Conservation (phyloP, 1,140 invertebrate genomes). For the Drosophila saltans region DNA sequence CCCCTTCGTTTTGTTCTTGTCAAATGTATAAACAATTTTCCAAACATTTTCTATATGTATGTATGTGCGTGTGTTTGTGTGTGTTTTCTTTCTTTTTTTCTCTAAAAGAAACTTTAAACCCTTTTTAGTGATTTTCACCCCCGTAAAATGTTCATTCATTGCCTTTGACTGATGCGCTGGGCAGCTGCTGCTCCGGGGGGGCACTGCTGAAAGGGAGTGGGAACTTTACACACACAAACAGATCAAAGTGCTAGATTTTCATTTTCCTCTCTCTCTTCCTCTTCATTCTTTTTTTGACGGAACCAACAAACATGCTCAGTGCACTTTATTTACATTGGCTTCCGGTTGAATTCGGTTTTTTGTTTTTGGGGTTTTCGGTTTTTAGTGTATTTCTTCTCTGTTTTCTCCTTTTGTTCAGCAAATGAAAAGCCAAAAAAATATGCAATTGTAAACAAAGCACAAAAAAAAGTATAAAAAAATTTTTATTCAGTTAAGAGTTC, state of each 20-base stretch:
- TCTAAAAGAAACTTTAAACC: constrained; percentile 68
- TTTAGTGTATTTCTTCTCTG: constrained; percentile 31
- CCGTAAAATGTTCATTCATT: constrained; percentile 55
- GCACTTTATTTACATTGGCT: constrained; percentile 80
- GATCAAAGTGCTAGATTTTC: constrained; percentile 75
- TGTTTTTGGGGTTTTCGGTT: constrained; percentile 38
- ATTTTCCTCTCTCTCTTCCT: constrained; percentile 39
- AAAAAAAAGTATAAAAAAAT: constrained; percentile 27
- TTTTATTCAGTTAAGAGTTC: constrained; percentile 2
- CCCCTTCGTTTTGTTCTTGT: constrained; percentile 11
- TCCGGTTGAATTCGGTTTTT: constrained; percentile 75
- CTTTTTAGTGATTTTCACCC: constrained; percentile 37
- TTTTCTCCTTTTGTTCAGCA: constrained; percentile 25
- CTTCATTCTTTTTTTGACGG: constrained; percentile 70
- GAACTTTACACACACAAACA: constrained; percentile 23
- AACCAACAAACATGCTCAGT: constrained; percentile 71
- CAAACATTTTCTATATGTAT: constrained; percentile 30
- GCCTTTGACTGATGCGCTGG: constrained; percentile 62
- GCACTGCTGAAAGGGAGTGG: background rate
- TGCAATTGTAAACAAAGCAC: constrained; percentile 16
- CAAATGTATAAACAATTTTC: constrained; percentile 58
- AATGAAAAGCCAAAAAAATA: constrained; percentile 20
- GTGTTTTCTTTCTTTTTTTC: background rate
- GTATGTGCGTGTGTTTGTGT: background rate
- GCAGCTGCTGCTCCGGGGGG: constrained; percentile 45